A percentile compares a stretch with the other conserved stretches of the same genome.
These are phyloP conservation scores for Crypturellus tataupa DNA, from an alignment of 2,797 vertebrate genomes.

Conservation along the genomic window DNA sequence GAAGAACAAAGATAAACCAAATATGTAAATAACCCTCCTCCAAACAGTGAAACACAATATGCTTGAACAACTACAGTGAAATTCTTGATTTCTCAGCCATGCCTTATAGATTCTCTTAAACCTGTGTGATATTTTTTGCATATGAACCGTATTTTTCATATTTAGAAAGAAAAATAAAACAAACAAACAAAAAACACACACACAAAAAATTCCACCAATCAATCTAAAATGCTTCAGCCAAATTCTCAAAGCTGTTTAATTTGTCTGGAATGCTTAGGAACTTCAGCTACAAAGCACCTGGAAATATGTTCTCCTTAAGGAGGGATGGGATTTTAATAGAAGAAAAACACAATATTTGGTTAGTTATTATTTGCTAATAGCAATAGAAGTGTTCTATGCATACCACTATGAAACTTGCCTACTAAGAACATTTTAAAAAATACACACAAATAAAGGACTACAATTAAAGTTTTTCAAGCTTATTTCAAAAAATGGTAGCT, in stretches of 20 bases:
- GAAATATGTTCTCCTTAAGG: not conserved
- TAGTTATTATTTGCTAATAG: not conserved
- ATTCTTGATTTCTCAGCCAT: not conserved
- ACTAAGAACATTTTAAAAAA: not conserved
- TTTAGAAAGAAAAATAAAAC: not conserved
- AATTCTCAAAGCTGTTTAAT: not conserved
- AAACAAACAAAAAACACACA: not conserved
- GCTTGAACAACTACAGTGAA: not conserved
- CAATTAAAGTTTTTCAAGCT: not conserved
- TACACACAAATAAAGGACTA: not conserved
- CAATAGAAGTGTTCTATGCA: not conserved
- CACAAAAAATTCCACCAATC: too few species aligned
- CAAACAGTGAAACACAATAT: not conserved
- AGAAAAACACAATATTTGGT: not conserved
- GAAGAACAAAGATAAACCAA: not conserved
- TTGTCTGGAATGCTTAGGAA: not conserved
- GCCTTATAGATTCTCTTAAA: not conserved
- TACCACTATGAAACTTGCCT: not conserved
- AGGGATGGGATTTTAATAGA: not conserved
- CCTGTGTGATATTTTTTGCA: not conserved
- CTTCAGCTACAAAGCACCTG: not conserved
- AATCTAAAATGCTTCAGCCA: too few species aligned
- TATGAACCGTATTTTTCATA: not conserved
- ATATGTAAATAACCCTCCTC: not conserved
- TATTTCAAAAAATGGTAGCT: not conserved